Base-by-base conservation (phyloP, 2,888 invertebrate genomes). In the Caenorhabditis sp. region DNA sequence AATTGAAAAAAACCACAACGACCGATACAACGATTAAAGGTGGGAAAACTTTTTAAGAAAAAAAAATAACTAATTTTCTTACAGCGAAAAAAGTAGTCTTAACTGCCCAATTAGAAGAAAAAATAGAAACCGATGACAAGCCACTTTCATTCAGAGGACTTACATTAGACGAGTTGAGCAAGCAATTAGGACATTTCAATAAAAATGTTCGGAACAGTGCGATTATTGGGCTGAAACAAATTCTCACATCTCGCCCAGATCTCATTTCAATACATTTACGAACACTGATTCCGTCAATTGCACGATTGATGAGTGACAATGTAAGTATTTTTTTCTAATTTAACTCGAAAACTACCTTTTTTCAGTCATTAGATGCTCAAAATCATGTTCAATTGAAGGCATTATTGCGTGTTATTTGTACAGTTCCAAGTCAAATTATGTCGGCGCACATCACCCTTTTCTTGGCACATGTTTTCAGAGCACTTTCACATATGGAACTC, bases 151-250 rank as follows among this genome's bases (percentile, higher is more conserved):
- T 76, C 31, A 72, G 82, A 37, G 80, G 81, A 24, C 63, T 80
- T 24, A 76, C 81, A 8, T 68, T 83, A 27, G 83, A 83, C n/a
- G 81, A 83, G 24, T 59, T 83, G 19, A 78, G 78, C 58, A 75
- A 76, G 57, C 84, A 83, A 54, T 66, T 84, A 23, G 81, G 83
- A 21, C 84, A 84, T 58, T 83, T 81, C 66, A 84, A 82, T 66
- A 74, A 79, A 78, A 75, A 65, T 54, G 69, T 80, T 10, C 71
- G 78, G 49, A 76, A 76, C 63, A 76, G 79, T n/a, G 82, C 82
- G 14, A 69, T 82, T 27, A 62, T 65, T 19, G 82, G 82, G 10
- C 57, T 77, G 21, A 82, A 82, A 64, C 82, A 82, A 63, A 70
- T 82, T 26, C 73, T 82, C 14, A 75, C 78, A 10, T 76, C 72